Evolutionary conservation across 1,140 invertebrate species (phyloP).

Genomic region (Papilio polytes): DNA sequence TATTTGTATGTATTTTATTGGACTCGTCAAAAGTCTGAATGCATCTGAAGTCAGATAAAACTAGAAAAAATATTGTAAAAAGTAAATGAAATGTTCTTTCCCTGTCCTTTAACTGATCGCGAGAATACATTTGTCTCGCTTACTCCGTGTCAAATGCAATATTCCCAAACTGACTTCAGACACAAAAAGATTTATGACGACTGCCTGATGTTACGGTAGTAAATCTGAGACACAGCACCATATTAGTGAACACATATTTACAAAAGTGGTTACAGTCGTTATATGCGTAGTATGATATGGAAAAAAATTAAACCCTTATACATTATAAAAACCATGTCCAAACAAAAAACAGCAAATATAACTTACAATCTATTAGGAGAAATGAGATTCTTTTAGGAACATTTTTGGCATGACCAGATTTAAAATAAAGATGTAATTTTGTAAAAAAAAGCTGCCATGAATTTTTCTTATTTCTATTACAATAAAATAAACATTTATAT

Average conservation of each 20-base stretch:
- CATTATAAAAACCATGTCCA: neutral
- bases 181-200: neutral
- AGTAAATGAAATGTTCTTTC: neutral
- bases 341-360: slow-evolving; percentile 1
- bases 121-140: neutral
- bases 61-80: neutral
- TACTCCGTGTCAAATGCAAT: neutral
- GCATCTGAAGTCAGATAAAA: neutral
- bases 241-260: slow-evolving; percentile 35
- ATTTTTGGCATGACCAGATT: slow-evolving; percentile 30
- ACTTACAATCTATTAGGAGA: slow-evolving; percentile 23
- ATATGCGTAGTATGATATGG: neutral
- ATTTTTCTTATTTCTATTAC: neutral
- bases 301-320: slow-evolving; percentile 14
- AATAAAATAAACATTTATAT: neutral
- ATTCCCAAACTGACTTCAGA: neutral
- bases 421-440: neutral
- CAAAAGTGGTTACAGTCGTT: slow-evolving; percentile 31
- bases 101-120: neutral
- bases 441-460: neutral
- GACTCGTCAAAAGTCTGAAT: neutral
- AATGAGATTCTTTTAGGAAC: slow-evolving; percentile 31
- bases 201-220: slow-evolving; percentile 12
- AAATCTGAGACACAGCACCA: slow-evolving; percentile 11
- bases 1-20: neutral